A percentile compares a stretch with the other conserved stretches of the same genome.
Conservation (phyloP, 2,888 invertebrate genomes). For the Endomychus coccineus region DNA sequence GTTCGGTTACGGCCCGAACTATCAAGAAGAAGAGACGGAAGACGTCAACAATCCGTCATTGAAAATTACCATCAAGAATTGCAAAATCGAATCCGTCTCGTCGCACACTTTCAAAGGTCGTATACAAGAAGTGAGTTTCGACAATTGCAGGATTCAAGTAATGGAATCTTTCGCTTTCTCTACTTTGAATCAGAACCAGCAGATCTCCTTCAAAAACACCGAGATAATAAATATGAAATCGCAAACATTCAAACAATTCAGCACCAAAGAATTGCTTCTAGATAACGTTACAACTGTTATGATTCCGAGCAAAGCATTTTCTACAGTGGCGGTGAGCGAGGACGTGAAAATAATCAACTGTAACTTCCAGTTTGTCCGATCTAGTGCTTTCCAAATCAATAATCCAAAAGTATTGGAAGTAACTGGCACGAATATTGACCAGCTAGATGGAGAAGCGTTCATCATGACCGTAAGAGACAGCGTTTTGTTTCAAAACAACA, state of each 20-base stretch:
- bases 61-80: slow-evolving; percentile 43
- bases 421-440: slow-evolving; percentile 51
- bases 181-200: slow-evolving; percentile 51
- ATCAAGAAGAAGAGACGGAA: slow-evolving; percentile 29
- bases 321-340: slow-evolving; percentile 63
- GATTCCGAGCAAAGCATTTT: slow-evolving; percentile 64
- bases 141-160: slow-evolving; percentile 52
- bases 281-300: slow-evolving; percentile 52
- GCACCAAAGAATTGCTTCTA: slow-evolving; percentile 57
- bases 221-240: slow-evolving; percentile 54
- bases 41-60: slow-evolving; percentile 36
- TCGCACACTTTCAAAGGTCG: slow-evolving; percentile 62
- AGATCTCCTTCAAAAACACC: slow-evolving; percentile 57
- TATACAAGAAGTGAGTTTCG: slow-evolving; percentile 60
- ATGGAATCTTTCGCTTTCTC: slow-evolving; percentile 69
- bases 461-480: slow-evolving; percentile 54
- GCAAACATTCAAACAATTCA: slow-evolving; percentile 74
- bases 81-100: slow-evolving; percentile 43
- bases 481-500: slow-evolving; percentile 56
- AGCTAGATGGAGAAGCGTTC: slow-evolving; percentile 59
- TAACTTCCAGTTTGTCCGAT: slow-evolving; percentile 54
- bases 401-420: slow-evolving; percentile 56
- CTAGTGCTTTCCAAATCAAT: slow-evolving; percentile 62
- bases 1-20: slow-evolving; percentile 37
- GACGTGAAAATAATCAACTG: slow-evolving; percentile 61